A percentile compares a stretch with the other conserved stretches of the same genome.
These are phyloP conservation scores for Calyptomena viridis DNA, from an alignment of 2,113 vertebrate genomes.

Conservation along the genomic window DNA sequence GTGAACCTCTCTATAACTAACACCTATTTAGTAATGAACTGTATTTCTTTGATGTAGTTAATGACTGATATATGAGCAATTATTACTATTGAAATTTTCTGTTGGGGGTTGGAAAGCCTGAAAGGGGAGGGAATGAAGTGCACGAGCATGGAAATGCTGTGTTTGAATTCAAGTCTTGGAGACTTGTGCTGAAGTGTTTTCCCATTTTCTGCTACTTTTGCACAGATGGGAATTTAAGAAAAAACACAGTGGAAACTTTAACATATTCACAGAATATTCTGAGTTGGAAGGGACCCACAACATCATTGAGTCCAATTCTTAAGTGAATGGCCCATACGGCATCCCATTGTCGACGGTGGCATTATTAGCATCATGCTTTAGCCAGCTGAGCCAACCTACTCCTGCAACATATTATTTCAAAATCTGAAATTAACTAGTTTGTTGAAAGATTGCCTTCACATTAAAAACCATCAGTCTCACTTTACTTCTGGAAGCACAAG, in stretches of 20 bases:
- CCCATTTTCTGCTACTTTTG: not conserved
- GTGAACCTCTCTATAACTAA: not conserved
- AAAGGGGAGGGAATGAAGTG: not conserved
- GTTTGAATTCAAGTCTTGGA: not conserved
- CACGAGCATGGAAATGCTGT: not conserved
- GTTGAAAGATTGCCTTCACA: not conserved
- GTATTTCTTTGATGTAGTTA: constrained; percentile 4
- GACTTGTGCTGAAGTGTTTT: not conserved
- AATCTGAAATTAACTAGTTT: not conserved
- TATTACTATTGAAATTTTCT: not conserved
- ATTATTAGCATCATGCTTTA: not conserved
- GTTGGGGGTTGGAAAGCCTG: not conserved
- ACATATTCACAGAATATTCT: not conserved
- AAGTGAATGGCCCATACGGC: no score
- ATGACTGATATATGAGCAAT: not conserved
- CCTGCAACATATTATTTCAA: not conserved
- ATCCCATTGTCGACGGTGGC: no score
- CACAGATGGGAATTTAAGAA: not conserved
- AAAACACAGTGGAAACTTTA: not conserved
- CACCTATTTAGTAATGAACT: not conserved
- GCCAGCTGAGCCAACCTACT: not conserved
- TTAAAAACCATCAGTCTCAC: not conserved
- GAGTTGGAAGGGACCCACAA: not conserved
- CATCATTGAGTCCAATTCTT: not conserved
- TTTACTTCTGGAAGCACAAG: not conserved